Percentiles rank a stretch among this genome's conserved stretches.
phyloP scores from a whole-genome alignment of 2,888 invertebrate species.

The Scrobipalpa atriplicella region DNA sequence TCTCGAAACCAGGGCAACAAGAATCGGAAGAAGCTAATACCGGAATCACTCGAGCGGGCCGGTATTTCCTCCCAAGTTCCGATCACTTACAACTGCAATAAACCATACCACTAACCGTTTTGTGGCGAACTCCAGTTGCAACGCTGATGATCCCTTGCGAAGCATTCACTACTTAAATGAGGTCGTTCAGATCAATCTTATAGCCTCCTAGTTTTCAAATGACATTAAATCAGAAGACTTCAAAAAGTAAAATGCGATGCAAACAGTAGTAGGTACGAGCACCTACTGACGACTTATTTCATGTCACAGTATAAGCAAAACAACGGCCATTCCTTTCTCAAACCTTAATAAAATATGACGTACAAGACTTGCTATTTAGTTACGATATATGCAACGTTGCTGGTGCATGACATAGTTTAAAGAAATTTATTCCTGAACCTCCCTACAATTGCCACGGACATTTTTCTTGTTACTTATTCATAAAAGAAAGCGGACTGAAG shows the following conservation, averaged over 20 bases:
- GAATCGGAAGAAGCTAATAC: neutral
- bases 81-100: neutral
- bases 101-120: neutral
- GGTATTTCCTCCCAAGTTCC: constrained; percentile 4
- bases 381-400: constrained; percentile 21
- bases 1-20: neutral
- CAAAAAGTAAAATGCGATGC: too few species aligned
- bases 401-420: constrained; percentile 12
- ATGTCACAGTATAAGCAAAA: too few species aligned
- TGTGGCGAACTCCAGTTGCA: too few species aligned
- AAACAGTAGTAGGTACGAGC: too few species aligned
- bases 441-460: constrained; percentile 65
- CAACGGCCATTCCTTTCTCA: too few species aligned
- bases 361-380: neutral
- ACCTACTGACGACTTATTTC: too few species aligned
- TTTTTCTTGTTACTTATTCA: constrained; percentile 75
- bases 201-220: too few species aligned
- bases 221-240: too few species aligned
- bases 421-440: constrained; percentile 47
- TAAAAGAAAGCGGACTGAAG: constrained; percentile 69
- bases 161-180: too few species aligned
- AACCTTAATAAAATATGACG: too few species aligned
- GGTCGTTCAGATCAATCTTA: too few species aligned
- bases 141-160: too few species aligned
- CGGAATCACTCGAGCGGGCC: neutral